phyloP scores from a whole-genome alignment of 2,797 vertebrate species.

The Scolopax bukidnonensis region DNA sequence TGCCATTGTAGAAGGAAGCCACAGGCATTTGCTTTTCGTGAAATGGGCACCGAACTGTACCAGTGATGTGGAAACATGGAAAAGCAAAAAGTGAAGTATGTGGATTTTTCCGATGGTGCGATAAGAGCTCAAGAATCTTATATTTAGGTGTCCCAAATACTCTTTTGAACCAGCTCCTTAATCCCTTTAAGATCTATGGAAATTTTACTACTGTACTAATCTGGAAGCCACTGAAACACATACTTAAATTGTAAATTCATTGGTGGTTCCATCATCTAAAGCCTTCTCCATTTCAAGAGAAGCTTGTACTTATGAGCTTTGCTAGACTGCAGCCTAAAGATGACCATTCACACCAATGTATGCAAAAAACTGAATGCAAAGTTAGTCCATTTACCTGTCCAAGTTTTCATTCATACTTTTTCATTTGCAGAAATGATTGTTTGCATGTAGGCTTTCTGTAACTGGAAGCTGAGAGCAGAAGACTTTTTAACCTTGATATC shows the following conservation, averaged over 20 bases:
- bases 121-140: neutral
- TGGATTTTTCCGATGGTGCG: neutral
- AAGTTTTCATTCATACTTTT: neutral
- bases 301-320: neutral
- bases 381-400: neutral
- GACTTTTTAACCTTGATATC: neutral
- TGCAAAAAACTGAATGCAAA: neutral
- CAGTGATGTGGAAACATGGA: neutral
- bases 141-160: neutral
- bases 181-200: neutral
- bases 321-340: neutral
- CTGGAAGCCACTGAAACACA: neutral
- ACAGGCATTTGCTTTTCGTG: neutral
- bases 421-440: neutral
- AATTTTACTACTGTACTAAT: neutral
- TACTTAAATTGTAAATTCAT: neutral
- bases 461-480: neutral
- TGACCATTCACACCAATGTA: neutral
- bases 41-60: neutral
- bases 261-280: neutral
- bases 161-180: neutral
- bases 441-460: neutral
- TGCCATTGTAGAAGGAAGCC: neutral
- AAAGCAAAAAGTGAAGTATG: neutral
- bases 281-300: neutral